A percentile compares a stretch with the other conserved stretches of the same genome.
phyloP scores from a whole-genome alignment of 2,888 invertebrate species.

The Agrochola circellaris region DNA sequence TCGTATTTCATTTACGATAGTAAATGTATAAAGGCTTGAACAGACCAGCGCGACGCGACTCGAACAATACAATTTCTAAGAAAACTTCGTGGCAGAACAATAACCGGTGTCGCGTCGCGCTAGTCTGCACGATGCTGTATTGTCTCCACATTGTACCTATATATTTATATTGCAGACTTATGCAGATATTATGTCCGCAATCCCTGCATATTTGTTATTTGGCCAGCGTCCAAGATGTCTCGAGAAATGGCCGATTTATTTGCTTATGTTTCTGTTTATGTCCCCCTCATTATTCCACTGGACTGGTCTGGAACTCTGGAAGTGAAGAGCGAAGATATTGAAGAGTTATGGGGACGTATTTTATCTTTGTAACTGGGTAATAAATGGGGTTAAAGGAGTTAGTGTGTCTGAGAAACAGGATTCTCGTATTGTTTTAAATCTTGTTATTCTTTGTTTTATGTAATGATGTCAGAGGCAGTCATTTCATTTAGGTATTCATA shows the following conservation, averaged over 20 bases:
- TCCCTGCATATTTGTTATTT: slow-evolving; percentile 69
- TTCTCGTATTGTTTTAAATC: not conserved
- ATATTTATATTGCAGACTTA: slow-evolving; percentile 45
- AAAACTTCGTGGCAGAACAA: too few relatives aligned
- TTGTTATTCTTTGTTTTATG: not conserved
- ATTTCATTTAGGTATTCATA: not conserved
- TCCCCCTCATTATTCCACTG: slow-evolving; percentile 56
- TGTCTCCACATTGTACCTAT: not conserved
- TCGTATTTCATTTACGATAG: not conserved
- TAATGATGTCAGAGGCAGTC: not conserved
- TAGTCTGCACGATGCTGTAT: too few relatives aligned
- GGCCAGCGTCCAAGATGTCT: slow-evolving; percentile 72
- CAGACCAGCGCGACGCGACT: too few relatives aligned
- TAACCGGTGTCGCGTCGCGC: too few relatives aligned
- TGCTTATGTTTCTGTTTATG: slow-evolving; percentile 65
- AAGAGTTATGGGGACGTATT: slow-evolving; percentile 29
- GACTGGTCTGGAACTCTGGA: slow-evolving; percentile 35
- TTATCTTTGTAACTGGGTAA: slow-evolving; percentile 20
- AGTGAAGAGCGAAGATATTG: slow-evolving; percentile 51
- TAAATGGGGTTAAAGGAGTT: not conserved
- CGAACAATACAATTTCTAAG: too few relatives aligned
- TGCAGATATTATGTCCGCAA: slow-evolving; percentile 64
- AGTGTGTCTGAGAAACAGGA: not conserved
- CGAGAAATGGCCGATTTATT: slow-evolving; percentile 58
- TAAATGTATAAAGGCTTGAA: too few relatives aligned